A percentile compares a stretch with the other conserved stretches of the same genome.
phyloP scores from a whole-genome alignment of 2,113 vertebrate genomes.

The Chaetura pelagica region DNA sequence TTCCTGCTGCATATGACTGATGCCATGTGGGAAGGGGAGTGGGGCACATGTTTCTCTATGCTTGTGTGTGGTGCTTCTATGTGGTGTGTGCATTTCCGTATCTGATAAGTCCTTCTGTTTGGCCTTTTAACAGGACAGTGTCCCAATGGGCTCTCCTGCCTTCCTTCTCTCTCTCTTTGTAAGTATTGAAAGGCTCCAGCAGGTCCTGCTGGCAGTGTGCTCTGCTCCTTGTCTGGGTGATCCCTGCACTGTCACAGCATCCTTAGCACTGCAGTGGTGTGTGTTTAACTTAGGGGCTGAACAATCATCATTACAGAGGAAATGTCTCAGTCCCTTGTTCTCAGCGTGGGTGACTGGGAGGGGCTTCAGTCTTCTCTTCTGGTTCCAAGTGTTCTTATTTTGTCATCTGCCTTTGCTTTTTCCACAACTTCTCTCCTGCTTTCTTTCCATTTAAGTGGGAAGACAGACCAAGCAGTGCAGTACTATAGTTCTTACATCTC shows the following conservation, averaged over 20 bases:
- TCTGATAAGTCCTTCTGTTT: constrained; percentile 87
- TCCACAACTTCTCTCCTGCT: constrained; percentile 49
- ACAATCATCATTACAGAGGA: not conserved
- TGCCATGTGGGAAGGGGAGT: not conserved
- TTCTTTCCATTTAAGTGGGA: constrained; percentile 42
- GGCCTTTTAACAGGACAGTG: constrained; percentile 99
- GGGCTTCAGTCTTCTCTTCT: constrained; percentile 40
- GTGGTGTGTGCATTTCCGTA: constrained; percentile 73
- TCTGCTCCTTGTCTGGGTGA: constrained; percentile 63
- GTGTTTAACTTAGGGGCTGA: constrained; percentile 7
- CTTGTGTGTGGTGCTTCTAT: constrained; percentile 75
- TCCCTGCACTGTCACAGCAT: constrained; percentile 43
- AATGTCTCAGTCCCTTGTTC: not conserved
- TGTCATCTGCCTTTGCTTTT: constrained; percentile 58
- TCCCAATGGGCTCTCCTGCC: constrained; percentile 99
- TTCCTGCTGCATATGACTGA: constrained; percentile 45
- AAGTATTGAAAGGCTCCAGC: constrained; percentile 91
- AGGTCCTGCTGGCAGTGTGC: constrained; percentile 53
- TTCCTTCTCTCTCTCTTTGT: constrained; percentile 99
- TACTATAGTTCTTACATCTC: not conserved
- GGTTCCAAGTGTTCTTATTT: constrained; percentile 42
- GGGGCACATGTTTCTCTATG: constrained; percentile 63
- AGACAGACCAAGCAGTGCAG: constrained; percentile 30
- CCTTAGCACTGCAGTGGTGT: not conserved
- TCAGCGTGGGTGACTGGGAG: constrained; percentile 38